phyloP scores from a whole-genome alignment of 1,140 invertebrate genomes.

The Aphaenogaster floridana region DNA sequence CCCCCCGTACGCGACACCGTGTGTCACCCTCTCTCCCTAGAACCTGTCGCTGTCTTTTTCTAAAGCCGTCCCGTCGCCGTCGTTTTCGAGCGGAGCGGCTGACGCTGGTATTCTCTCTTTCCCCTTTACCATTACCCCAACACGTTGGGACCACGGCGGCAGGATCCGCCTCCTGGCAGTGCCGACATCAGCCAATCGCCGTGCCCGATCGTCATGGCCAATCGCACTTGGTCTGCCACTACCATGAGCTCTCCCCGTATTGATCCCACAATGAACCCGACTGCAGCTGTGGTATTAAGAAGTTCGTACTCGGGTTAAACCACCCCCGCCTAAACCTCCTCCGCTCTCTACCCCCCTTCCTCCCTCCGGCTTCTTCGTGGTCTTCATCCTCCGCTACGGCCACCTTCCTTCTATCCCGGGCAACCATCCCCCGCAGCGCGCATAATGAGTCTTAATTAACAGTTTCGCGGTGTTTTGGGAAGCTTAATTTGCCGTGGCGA shows the following conservation, averaged over 20 bases:
- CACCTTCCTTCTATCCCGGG: slow-evolving; percentile 44
- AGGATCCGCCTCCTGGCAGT: slow-evolving; percentile 84
- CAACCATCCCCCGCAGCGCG: slow-evolving; percentile 74
- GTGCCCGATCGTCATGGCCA: slow-evolving; percentile 78
- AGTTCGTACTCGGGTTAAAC: slow-evolving; percentile 83
- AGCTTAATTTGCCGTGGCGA: slow-evolving; percentile 84
- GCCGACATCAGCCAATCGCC: slow-evolving; percentile 82
- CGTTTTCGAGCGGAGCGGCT: slow-evolving; percentile 68
- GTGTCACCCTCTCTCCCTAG: slow-evolving; percentile 83
- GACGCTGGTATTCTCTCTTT: slow-evolving; percentile 66
- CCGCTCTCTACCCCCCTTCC: slow-evolving; percentile 62
- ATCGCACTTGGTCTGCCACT: slow-evolving; percentile 84
- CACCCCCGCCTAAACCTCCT: slow-evolving; percentile 65
- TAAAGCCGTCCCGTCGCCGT: slow-evolving; percentile 63
- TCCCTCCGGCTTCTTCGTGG: slow-evolving; percentile 36
- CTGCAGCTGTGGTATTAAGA: slow-evolving; percentile 83
- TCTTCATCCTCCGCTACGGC: slow-evolving; percentile 53
- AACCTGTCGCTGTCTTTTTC: slow-evolving; percentile 81
- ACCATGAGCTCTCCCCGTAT: slow-evolving; percentile 84
- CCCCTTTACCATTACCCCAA: slow-evolving; percentile 69
- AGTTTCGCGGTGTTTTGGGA: slow-evolving; percentile 85
- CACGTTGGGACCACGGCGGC: slow-evolving; percentile 57
- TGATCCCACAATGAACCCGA: slow-evolving; percentile 87
- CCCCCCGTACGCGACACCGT: slow-evolving; percentile 75
- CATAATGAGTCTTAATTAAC: slow-evolving; percentile 87